phyloP scores from a whole-genome alignment of 2,888 invertebrate species.

The Drosophila anomelani region DNA sequence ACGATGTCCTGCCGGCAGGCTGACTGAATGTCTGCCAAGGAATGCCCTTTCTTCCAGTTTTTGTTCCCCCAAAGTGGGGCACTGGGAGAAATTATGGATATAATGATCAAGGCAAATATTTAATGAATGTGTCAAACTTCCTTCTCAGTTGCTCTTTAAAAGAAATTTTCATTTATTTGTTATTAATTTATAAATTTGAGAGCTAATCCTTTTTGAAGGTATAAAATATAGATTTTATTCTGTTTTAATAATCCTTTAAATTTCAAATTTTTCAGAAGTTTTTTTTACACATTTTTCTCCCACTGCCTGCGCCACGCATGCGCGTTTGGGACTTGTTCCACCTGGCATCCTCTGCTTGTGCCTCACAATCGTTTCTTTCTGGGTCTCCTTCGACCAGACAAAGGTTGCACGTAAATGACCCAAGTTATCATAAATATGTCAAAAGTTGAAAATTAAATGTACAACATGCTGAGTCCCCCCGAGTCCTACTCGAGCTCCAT shows the following conservation, averaged over 20 bases:
- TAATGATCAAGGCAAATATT: not conserved
- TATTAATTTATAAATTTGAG: too few relatives aligned
- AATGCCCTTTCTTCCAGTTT: constrained; percentile 5
- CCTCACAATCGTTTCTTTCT: constrained; percentile 20
- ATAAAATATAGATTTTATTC: not conserved
- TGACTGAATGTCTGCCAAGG: constrained; percentile 73
- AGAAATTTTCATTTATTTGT: too few relatives aligned
- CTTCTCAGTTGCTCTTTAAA: fast-evolving
- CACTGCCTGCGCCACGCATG: constrained; percentile 54
- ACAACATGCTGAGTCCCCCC: constrained; percentile 70
- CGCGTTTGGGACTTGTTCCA: constrained; percentile 63
- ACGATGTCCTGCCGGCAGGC: constrained; percentile 83
- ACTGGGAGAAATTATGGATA: constrained; percentile 13
- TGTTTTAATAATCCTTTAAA: too few relatives aligned
- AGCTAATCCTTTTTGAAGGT: not conserved
- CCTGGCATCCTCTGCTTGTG: constrained; percentile 74
- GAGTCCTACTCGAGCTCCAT: constrained; percentile 23
- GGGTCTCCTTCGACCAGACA: constrained; percentile 60
- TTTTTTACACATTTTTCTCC: constrained; percentile 4
- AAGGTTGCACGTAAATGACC: constrained; percentile 84
- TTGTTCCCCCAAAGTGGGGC: constrained; percentile 7
- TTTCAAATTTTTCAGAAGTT: fast-evolving
- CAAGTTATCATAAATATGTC: constrained; percentile 85
- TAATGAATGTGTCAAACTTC: not conserved
- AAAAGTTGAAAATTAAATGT: constrained; percentile 84